Evolutionary conservation across 2,113 vertebrate species (phyloP).

Genomic region (Monarcha castaneiventris): DNA sequence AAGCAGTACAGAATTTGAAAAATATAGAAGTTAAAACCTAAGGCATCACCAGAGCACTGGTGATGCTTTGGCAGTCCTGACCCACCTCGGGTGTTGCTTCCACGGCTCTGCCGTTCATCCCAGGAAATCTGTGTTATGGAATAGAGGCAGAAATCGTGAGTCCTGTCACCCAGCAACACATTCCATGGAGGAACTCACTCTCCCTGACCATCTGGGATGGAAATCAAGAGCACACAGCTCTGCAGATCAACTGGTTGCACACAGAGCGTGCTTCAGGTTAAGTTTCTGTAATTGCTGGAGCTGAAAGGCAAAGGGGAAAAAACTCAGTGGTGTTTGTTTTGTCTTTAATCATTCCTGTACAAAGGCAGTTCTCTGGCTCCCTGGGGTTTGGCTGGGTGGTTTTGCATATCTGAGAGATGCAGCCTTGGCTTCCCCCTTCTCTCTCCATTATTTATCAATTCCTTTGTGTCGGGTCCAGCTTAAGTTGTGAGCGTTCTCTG

Average conservation of each 20-base stretch:
- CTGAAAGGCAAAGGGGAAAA: constrained; percentile 5
- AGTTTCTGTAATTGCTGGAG: constrained; percentile 31
- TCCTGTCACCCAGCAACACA: neutral
- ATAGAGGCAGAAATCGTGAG: neutral
- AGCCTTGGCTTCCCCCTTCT: neutral
- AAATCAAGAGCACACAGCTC: neutral
- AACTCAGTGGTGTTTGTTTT: constrained; percentile 1
- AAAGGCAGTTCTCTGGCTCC: constrained; percentile 29
- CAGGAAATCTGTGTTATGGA: neutral
- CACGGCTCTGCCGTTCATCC: neutral
- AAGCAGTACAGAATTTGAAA: too few species aligned
- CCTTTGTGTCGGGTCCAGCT: constrained; percentile 38
- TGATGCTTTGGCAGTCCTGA: neutral
- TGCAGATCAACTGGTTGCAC: neutral
- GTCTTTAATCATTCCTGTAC: constrained; percentile 38
- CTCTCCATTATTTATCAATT: neutral
- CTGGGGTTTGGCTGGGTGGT: constrained; percentile 19
- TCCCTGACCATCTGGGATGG: neutral
- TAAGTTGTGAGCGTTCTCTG: neutral
- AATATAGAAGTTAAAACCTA: too few species aligned
- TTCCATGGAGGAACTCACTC: neutral
- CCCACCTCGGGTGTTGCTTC: neutral
- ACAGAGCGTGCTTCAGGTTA: constrained; percentile 12
- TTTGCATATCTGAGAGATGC: constrained; percentile 43
- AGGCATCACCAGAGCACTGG: neutral